Percentiles rank a stretch among this genome's conserved stretches.
Conservation (phyloP, 2,888 invertebrate species). For the Eupithecia dodoneata region DNA sequence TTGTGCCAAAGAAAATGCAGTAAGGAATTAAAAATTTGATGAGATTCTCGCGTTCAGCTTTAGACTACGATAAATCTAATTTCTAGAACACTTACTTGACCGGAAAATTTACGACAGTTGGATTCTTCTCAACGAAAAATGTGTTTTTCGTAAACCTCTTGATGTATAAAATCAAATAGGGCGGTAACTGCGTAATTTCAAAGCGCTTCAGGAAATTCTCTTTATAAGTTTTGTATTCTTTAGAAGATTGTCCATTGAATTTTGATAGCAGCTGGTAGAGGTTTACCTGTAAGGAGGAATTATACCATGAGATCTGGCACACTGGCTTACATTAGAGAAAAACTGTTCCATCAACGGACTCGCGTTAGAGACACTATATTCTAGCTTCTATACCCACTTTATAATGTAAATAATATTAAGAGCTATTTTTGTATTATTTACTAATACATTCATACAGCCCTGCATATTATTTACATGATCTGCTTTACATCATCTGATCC, state of each 20-base stretch:
- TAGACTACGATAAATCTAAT: background rate
- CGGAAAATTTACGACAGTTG: constrained; percentile 99
- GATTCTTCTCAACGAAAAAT: constrained; percentile 99
- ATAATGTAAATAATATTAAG: no score
- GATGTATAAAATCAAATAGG: constrained; percentile 97
- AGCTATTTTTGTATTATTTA: no score
- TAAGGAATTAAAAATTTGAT: background rate
- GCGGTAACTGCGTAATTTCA: constrained; percentile 96
- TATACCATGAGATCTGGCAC: background rate
- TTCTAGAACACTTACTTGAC: constrained; percentile 90
- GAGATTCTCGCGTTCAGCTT: background rate
- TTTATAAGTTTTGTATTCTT: constrained; percentile 99
- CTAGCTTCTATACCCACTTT: no score
- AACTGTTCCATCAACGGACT: no score
- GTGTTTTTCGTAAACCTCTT: constrained; percentile 99
- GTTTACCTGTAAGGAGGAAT: constrained; percentile 88
- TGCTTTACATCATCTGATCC: no score
- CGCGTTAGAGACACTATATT: no score
- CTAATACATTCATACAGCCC: no score
- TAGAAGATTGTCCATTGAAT: constrained; percentile 97
- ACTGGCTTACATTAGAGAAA: no score
- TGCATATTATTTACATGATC: no score
- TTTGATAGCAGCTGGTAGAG: constrained; percentile 96
- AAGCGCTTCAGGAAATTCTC: constrained; percentile 99
- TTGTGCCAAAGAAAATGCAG: background rate